Evolutionary conservation across 2,113 vertebrate species (phyloP).

Genomic region (Heliornis fulica): DNA sequence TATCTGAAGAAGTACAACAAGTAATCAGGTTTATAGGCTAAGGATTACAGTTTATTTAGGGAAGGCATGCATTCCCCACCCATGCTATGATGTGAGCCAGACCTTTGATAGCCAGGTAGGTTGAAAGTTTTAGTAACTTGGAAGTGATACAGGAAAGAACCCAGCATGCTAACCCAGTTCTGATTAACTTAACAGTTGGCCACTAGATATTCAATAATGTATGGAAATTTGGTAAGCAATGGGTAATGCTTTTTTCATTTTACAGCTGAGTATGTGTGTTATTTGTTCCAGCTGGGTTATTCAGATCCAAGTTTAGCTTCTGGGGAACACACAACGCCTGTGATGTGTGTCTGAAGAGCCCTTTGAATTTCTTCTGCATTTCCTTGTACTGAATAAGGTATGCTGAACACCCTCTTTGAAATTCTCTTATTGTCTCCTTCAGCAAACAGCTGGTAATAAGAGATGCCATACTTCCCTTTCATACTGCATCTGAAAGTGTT

Average conservation of each 20-base stretch:
- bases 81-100: accelerated
- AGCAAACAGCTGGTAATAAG: not conserved
- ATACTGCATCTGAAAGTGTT: not conserved
- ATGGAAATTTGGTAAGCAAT: not conserved
- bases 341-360: not conserved
- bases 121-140: not conserved
- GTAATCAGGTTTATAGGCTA: not conserved
- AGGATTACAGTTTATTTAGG: not conserved
- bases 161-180: not conserved
- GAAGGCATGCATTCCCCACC: accelerated
- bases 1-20: not conserved
- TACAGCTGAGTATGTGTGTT: not conserved
- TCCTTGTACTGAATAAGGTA: not conserved
- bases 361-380: not conserved
- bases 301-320: not conserved
- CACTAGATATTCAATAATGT: accelerated
- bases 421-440: not conserved
- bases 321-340: not conserved
- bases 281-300: not conserved
- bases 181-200: not conserved
- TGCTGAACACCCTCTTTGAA: not conserved
- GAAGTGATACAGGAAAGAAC: not conserved
- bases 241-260: not conserved
- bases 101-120: not conserved
- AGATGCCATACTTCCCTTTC: not conserved